A percentile compares a stretch with the other conserved stretches of the same genome.
phyloP scores from a whole-genome alignment of 2,888 invertebrate genomes.

The Eristalis pertinax region DNA sequence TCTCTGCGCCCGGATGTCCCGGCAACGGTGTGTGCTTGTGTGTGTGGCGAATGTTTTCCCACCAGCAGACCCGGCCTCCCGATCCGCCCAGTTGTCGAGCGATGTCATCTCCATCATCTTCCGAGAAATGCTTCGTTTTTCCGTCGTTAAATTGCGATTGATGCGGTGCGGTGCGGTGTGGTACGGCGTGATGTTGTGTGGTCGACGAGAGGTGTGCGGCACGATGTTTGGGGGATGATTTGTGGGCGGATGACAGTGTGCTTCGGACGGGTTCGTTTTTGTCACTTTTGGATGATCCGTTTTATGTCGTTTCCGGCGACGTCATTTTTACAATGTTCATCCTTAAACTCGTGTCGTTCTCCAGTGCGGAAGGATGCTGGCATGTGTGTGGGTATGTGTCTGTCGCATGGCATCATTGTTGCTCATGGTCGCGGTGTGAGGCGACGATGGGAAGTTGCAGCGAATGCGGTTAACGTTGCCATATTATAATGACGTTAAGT shows the following conservation, averaged over 20 bases:
- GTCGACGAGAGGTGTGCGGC: slow-evolving; percentile 5
- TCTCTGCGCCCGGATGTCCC: slow-evolving; percentile 11
- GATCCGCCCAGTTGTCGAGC: background rate
- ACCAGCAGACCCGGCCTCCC: background rate
- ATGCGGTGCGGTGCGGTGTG: slow-evolving; percentile 45
- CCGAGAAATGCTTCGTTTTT: slow-evolving; percentile 37
- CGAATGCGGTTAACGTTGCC: slow-evolving; percentile 40
- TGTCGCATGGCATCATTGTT: slow-evolving; percentile 32
- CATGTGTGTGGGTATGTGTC: too few species aligned
- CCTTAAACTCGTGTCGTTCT: background rate
- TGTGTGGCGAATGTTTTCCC: background rate
- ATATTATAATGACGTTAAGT: slow-evolving; percentile 56
- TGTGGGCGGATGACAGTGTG: slow-evolving; percentile 55
- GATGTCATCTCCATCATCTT: slow-evolving; percentile 60
- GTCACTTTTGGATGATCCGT: slow-evolving; percentile 44
- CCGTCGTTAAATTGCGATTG: slow-evolving; percentile 60
- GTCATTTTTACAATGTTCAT: slow-evolving; percentile 36
- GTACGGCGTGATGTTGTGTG: slow-evolving; percentile 1
- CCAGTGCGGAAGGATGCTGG: background rate
- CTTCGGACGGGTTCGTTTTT: slow-evolving; percentile 40
- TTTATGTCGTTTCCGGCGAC: slow-evolving; percentile 50
- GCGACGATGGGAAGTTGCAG: background rate
- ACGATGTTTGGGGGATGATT: slow-evolving; percentile 37
- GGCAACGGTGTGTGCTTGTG: background rate
- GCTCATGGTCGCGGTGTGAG: background rate